Evolutionary conservation across 2,797 vertebrate species (phyloP), one percentile per base, ranked within the genome.

Genomic region (Gorsachius magnificus): DNA sequence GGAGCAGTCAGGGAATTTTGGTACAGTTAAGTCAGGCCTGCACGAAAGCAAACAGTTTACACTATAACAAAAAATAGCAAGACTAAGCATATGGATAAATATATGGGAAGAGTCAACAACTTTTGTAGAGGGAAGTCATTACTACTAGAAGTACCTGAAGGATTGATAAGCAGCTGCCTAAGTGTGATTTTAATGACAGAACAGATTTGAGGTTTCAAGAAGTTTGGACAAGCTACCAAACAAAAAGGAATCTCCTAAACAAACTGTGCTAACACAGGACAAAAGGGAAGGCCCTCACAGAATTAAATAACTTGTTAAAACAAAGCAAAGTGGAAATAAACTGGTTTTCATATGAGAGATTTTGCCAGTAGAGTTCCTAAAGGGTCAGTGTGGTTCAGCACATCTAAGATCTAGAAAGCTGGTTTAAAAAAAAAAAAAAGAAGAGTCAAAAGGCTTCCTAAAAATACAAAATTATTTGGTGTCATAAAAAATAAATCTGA

Each of bases 141-240:
- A 61, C 13, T 35, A 54, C 43, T 6, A 66, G 43, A 4, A 71
- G 33, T 29, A 71, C 26, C 9, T 77, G 60, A 81, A 64, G 11
- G 41, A 77, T 0, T 65, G n/a, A 36, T 33, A 69, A 76, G 54
- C 24, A 94, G 45, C 41, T 61, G 24, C 0, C 0, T 35, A 60
- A 84, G 13, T 21, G 21, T n/a, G 15, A 65, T 69, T 85, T 83
- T 38, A 56, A 36, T 25, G 51, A 45, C 36, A 76, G 28, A 83
- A 87, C 5, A 70, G 46, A 81, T 8, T 0, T 53, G 43, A 91
- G 16, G 56, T 90, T 88, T 89, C 28, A 58, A 46, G 29, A 78
- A 68, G 26, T 71, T 60, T 46, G 26, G 56, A 65, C 19, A 83
- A 72, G 43, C 25, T 78, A 81, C 45, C 17, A 43, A 63, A 74